Evolutionary conservation across 1,140 invertebrate species (phyloP), one percentile per base, ranked within the genome.

Genomic region (Meloidogyne chitwoodi): DNA sequence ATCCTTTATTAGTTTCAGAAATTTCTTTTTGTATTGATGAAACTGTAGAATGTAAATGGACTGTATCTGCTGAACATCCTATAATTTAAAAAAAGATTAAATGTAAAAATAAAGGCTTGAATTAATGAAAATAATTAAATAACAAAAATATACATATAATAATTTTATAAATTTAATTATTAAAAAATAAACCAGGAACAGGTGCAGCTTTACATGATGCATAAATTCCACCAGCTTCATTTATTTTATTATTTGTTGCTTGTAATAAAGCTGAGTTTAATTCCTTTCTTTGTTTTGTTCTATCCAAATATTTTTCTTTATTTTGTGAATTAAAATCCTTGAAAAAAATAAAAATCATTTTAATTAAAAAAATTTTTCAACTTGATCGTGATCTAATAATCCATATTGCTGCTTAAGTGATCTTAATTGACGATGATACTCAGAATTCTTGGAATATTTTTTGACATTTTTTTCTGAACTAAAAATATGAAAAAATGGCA

Each of bases 171-270:
- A 16, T 16, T 65, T n/a, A n/a, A 66, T 66, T 72, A 12, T 22
- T 41, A 56, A 29, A 27, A 71, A 56, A n/a, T 68, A 19, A 2
- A 83, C 81, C 67, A 70, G 38, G 63, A 61, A 74, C 48, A 68
- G 83, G 41, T 31, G 75, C 41, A 62, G 84, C 82, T 41, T 74
- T 74, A 34, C 82, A 82, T 26, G 16, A 31, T 16, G 82, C 75
- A 41, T 85, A 83, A 67, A 85, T 85, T 5, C 75, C 82, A 22
- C 83, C 82, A 38, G 74, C 79, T 34, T n/a, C 12, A 64, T 73
- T 73, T 38, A 26, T 5, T 27, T 63, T 31, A 16, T 77, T 75
- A 12, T 41, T 68, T 11, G 12, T 3, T 16, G 14, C 16, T 26
- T 27, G 10, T 14, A 61, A 61, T 22, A 22, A 29, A 63, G 6